Conservation (phyloP, 2,888 invertebrate genomes). For the Hylaea fasciaria region DNA sequence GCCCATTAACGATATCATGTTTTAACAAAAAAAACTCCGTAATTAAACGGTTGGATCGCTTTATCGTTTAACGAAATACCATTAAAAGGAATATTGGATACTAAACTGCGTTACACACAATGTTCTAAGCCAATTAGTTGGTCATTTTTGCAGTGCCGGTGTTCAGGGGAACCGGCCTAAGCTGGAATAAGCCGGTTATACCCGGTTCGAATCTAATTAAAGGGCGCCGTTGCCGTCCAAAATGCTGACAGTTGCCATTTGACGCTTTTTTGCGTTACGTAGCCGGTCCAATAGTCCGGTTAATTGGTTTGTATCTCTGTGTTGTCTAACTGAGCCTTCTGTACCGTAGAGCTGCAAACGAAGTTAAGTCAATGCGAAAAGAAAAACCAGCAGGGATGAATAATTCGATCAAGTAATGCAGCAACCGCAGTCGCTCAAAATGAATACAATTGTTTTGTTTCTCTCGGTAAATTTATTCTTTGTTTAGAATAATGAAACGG, state of each 20-base stretch:
- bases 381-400: conserved; percentile 65
- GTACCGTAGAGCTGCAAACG: conserved; percentile 44
- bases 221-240: conserved; percentile 76
- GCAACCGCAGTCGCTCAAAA: conserved; percentile 76
- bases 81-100: conserved; percentile 77
- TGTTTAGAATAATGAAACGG: conserved; percentile 82
- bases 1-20: conserved; percentile 19
- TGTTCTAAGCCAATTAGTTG: conserved; percentile 83
- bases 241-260: conserved; percentile 79
- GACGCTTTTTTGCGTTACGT: conserved; percentile 67
- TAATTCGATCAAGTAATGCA: conserved; percentile 80
- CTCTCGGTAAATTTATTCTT: conserved; percentile 80
- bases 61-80: conserved; percentile 64
- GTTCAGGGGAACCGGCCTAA: conserved; percentile 72
- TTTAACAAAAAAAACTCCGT: conserved; percentile 29
- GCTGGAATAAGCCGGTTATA: conserved; percentile 82
- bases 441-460: conserved; percentile 82
- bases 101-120: conserved; percentile 75
- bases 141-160: conserved; percentile 80
- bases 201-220: conserved; percentile 82
- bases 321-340: conserved; percentile 48
- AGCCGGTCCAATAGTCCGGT: conserved; percentile 63
- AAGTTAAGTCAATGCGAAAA: conserved; percentile 50
- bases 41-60: conserved; percentile 37
- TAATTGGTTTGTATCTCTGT: conserved; percentile 71